Percentiles rank a stretch among this genome's conserved stretches.
These are phyloP conservation scores for Drepanosiphum platanoidis DNA, from an alignment of 2,888 invertebrate genomes.

Conservation along the genomic window DNA sequence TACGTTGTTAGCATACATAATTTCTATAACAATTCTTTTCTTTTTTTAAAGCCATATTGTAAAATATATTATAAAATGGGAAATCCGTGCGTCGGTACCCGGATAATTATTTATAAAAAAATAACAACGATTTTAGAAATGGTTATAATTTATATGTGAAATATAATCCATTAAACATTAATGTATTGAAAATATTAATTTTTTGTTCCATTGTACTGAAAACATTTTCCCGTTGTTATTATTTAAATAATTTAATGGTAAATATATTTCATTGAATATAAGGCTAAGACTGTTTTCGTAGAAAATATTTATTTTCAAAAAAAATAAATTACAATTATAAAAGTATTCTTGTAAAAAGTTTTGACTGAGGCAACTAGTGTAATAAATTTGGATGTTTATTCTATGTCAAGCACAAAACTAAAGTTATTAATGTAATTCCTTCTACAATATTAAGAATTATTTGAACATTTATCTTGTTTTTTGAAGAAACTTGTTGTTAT, in stretches of 20 bases:
- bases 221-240: neutral
- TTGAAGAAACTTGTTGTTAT: slow-evolving; percentile 32
- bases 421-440: slow-evolving; percentile 54
- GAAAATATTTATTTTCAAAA: slow-evolving; percentile 32
- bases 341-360: slow-evolving; percentile 44
- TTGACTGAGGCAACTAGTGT: slow-evolving; percentile 31
- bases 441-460: slow-evolving; percentile 56
- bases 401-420: slow-evolving; percentile 46
- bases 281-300: neutral
- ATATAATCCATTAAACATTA: no score
- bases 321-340: slow-evolving; percentile 54
- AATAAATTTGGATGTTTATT: slow-evolving; percentile 56
- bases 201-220: neutral
- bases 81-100: no score
- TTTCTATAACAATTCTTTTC: no score
- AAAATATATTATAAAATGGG: no score
- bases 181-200: no score
- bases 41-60: no score
- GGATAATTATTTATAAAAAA: no score
- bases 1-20: no score
- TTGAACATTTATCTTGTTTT: slow-evolving; percentile 45
- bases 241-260: neutral
- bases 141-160: no score
- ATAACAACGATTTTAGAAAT: no score
- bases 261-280: neutral